Base-by-base conservation (phyloP, 2,797 vertebrate genomes). In the Melanotaenia nigrans region DNA sequence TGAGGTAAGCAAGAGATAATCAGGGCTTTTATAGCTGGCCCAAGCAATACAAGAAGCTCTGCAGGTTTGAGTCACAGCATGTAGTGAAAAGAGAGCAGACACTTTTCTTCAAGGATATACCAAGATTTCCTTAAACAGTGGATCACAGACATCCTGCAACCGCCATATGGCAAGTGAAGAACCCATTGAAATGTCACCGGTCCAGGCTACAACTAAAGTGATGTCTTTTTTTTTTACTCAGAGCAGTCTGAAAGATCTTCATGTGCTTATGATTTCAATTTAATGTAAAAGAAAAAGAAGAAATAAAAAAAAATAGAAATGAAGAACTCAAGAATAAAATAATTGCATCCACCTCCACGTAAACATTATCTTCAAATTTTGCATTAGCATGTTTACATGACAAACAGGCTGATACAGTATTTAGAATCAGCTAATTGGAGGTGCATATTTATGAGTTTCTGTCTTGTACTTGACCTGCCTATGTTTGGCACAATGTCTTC, bases 11-110 rank as follows among this genome's bases (percentile, higher is more conserved):
- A 16, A 61, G 70, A 83, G 78, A 89, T 90, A 86, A 93, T 91
- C 83, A 81, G 73, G 73, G 83, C 84, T 89, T 89, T 93, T 82
- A 90, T 73, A 66, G 71, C 87, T 89, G 84, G 73, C 51, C 76
- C 75, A 85, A 76, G 80, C 87, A 78, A 82, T n/a, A 12, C 36
- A 60, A 65, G 73, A 55, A 54, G 75, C 81, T 86, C 82, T 71
- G 75, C 64, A 73, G 85, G 71, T 79, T 54, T 86, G 87, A 86
- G 78, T 87, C 89, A 83, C 73, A 67, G 49, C 63, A 53, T 54
- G 63, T 55, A 10, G 22, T 30, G 35, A 70, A 67, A 79, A 71
- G 65, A 72, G 56, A 53, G 60, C 40, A 70, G 80, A 79, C 69
- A 58, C 45, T 71, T 69, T 33, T 73, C 45, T 78, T 83, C 61